A percentile compares a stretch with the other conserved stretches of the same genome.
Evolutionary conservation across 1,140 invertebrate genomes (phyloP).

Genomic region (Oryctes rhinoceros): DNA sequence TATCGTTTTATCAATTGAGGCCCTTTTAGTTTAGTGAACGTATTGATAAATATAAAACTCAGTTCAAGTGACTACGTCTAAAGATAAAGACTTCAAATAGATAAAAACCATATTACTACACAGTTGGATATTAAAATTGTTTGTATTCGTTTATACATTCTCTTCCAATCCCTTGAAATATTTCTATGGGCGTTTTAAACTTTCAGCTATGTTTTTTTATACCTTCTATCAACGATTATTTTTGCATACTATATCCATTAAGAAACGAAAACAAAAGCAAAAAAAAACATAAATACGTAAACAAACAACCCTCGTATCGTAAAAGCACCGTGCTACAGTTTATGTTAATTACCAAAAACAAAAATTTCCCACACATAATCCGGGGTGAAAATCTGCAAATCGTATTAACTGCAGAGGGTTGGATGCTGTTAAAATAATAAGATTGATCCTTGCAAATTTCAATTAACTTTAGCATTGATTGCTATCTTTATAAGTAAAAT

Average conservation of each 20-base stretch:
- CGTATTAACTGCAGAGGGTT: not conserved
- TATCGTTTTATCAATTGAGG: not conserved
- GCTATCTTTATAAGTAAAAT: conserved; percentile 32
- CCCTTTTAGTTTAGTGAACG: not conserved
- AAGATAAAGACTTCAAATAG: conserved; percentile 15
- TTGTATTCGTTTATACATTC: too few relatives aligned
- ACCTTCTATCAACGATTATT: too few relatives aligned
- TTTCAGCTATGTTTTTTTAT: too few relatives aligned
- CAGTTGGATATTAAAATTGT: not conserved
- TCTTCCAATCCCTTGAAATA: too few relatives aligned
- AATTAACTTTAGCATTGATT: conserved; percentile 34
- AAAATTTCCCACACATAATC: conserved; percentile 18
- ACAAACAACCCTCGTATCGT: too few relatives aligned
- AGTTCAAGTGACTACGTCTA: conserved; percentile 2
- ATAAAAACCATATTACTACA: not conserved
- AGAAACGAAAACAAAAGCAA: too few relatives aligned
- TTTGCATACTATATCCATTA: too few relatives aligned
- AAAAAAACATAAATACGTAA: too few relatives aligned
- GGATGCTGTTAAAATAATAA: conserved; percentile 26
- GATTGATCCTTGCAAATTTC: conserved; percentile 34
- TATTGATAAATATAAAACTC: conserved; percentile 9
- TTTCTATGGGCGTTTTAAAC: too few relatives aligned
- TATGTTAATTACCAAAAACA: conserved; percentile 15
- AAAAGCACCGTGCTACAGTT: not conserved
- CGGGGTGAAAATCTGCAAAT: not conserved